Base-by-base conservation (phyloP, 2,888 invertebrate species). In the Noctua janthina region DNA sequence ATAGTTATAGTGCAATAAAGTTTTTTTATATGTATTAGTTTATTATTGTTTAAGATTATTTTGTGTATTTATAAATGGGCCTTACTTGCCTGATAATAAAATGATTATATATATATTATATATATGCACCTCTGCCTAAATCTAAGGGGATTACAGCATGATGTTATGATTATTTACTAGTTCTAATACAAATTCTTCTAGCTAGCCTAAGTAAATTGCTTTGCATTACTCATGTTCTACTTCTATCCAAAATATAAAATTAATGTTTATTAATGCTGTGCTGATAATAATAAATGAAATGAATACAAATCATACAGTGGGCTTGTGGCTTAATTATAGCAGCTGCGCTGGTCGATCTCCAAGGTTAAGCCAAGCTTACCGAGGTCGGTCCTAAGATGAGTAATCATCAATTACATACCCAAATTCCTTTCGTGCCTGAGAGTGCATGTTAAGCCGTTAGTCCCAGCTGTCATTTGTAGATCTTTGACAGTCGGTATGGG, bases 241-340 rank as follows among this genome's bases (percentile, higher is more conserved):
- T 51, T 39, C 13, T 20, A 29, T 43, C 3, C n/a, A n/a, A 17
- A 49, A 35, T 74, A 39, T n/a, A 11, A 56, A 56, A 4, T n/a
- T 56, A 56, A n/a, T 56, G 56, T 56, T 56, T n/a, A 56, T n/a
- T n/a, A n/a, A n/a, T 59, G 64, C 64, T 66, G 64, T 66, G 64
- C 64, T 35, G 64, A 39, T 39, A 66, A 66, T 64, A 35, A 64
- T 35, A 35, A 17, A 64, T 35, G 10, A 35, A 62, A 15, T 29
- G 62, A n/a, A 29, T 6, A 59, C 5, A 59, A 59, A 13, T 6
- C 1, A 62, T 20, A 59, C n/a, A n/a, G 59, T 43, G n/a, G 59
- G n/a, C n/a, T 59, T 0, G n/a, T n/a, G 23, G 10, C 59, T 59
- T n/a, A n/a, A 59, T 59, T 11, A 59, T 59, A 54, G n/a, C 13